These are phyloP conservation scores for Dolichotis patagonum DNA, from an alignment of 2,113 vertebrate species.

Conservation along the genomic window DNA sequence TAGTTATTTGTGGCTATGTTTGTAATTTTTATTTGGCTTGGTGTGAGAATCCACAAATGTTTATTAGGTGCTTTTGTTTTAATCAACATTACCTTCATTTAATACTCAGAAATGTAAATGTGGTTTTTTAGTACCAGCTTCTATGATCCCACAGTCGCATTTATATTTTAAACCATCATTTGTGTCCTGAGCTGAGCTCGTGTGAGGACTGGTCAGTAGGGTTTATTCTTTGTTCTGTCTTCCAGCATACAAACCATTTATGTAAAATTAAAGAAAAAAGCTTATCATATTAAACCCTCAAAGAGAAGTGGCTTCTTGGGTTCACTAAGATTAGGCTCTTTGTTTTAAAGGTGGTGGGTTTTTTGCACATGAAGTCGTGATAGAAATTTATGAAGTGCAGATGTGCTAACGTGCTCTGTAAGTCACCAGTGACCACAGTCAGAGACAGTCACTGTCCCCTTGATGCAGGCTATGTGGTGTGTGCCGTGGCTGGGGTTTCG, in stretches of 20 bases:
- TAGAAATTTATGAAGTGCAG: conserved; percentile 28
- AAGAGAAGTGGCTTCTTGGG: neutral
- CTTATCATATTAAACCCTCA: neutral
- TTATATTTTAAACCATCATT: neutral
- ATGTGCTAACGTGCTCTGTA: neutral
- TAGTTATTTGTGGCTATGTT: neutral
- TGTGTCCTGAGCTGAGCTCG: neutral
- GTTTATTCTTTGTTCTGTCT: conserved; percentile 43
- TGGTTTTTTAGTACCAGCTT: neutral
- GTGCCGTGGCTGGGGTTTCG: neutral
- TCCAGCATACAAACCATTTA: neutral
- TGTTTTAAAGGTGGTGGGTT: conserved; percentile 30
- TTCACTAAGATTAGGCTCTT: neutral
- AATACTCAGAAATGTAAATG: conserved; percentile 36
- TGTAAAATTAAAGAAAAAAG: neutral
- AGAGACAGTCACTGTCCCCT: neutral
- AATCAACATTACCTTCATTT: conserved; percentile 30
- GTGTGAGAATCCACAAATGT: conserved; percentile 52
- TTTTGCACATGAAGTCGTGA: neutral
- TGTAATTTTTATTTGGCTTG: conserved; percentile 54
- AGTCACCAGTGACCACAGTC: neutral
- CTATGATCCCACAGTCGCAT: neutral
- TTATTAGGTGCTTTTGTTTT: conserved; percentile 60
- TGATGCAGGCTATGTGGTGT: neutral
- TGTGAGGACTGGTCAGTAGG: neutral